Conservation (phyloP, 1,140 invertebrate genomes). For the Drosophila simulans region DNA sequence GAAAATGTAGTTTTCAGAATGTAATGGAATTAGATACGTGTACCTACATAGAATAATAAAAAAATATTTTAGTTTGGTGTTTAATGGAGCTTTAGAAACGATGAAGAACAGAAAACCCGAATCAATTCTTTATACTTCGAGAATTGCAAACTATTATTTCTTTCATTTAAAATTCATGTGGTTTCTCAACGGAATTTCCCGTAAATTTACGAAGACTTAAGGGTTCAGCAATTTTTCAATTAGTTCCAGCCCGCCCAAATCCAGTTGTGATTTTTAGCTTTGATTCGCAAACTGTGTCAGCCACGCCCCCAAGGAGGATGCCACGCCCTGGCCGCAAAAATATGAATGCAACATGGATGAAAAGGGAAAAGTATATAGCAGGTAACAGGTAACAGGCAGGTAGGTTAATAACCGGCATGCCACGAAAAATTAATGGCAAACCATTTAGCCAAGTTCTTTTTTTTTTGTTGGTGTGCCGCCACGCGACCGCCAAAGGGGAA, state of each 20-base stretch:
- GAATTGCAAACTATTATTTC: too few relatives aligned
- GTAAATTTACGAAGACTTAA: not conserved
- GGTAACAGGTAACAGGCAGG: conserved; percentile 37
- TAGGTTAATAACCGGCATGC: conserved; percentile 76
- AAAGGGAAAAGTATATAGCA: not conserved
- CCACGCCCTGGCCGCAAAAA: conserved; percentile 27
- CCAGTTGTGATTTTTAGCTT: conserved; percentile 30
- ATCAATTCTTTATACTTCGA: too few relatives aligned
- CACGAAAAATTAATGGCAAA: conserved; percentile 78
- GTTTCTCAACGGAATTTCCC: not conserved
- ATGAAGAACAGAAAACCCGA: too few relatives aligned
- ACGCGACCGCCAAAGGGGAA: conserved; percentile 53
- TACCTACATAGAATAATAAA: too few relatives aligned
- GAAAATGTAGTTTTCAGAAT: not conserved
- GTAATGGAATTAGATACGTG: too few relatives aligned
- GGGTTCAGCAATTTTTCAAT: conserved; percentile 47
- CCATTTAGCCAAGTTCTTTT: conserved; percentile 61
- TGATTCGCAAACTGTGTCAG: conserved; percentile 61
- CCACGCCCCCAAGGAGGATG: conserved; percentile 45
- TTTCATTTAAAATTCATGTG: too few relatives aligned
- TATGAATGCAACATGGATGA: conserved; percentile 31
- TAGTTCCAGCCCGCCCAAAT: conserved; percentile 38
- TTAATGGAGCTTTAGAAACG: too few relatives aligned
- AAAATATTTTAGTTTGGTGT: too few relatives aligned
- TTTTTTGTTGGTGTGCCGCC: conserved; percentile 15